These are phyloP conservation scores for Riparia riparia DNA, from an alignment of 2,113 vertebrate genomes.

Conservation along the genomic window DNA sequence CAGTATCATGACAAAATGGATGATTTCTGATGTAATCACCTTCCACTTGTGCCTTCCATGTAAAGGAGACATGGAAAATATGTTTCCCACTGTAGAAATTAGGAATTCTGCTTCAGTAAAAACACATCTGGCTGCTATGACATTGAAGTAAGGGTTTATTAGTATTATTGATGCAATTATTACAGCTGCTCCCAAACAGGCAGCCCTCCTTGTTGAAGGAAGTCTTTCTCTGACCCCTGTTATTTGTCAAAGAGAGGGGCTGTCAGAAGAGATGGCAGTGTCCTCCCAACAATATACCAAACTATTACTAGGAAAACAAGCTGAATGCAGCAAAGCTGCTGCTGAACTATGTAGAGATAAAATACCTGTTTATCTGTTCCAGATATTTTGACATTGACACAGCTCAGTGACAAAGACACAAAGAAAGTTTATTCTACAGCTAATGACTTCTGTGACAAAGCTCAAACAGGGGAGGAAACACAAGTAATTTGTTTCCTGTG, in stretches of 20 bases:
- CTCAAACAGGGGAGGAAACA: background rate
- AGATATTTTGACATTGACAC: constrained; percentile 38
- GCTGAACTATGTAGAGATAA: constrained; percentile 20
- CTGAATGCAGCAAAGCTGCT: background rate
- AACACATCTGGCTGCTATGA: background rate
- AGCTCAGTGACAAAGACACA: background rate
- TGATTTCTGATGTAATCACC: constrained; percentile 69
- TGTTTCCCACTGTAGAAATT: constrained; percentile 30
- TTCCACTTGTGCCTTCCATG: constrained; percentile 35
- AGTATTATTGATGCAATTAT: background rate
- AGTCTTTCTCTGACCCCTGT: background rate
- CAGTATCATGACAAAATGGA: constrained; percentile 68
- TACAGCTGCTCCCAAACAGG: background rate
- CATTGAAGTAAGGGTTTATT: background rate
- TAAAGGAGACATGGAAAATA: constrained; percentile 23
- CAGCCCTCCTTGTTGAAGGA: background rate
- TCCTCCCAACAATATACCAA: background rate
- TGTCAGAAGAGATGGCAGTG: background rate
- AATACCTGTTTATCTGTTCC: constrained; percentile 2
- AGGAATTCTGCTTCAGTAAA: constrained; percentile 30
- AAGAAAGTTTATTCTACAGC: background rate
- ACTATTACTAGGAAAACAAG: background rate
- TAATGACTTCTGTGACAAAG: constrained; percentile 25
- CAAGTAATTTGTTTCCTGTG: constrained; percentile 46
- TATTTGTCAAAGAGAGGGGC: background rate